phyloP scores from a whole-genome alignment of 2,888 invertebrate species.

The Odontocerum albicorne region DNA sequence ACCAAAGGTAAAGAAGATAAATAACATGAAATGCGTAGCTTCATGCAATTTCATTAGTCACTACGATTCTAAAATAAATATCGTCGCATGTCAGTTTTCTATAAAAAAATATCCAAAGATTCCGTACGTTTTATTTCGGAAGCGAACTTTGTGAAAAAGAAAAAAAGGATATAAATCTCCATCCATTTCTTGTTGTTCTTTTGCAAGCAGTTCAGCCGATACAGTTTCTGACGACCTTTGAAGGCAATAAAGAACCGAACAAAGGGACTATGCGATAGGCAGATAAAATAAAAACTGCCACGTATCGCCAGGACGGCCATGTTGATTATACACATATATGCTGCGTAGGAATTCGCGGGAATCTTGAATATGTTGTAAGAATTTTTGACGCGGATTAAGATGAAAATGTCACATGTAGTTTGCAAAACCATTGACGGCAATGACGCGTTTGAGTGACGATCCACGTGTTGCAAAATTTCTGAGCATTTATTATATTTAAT shows the following conservation, averaged over 20 bases:
- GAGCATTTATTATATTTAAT: no score
- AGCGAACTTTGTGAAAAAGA: no score
- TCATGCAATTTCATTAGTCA: no score
- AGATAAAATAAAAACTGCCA: conserved; percentile 1
- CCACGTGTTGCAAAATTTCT: no score
- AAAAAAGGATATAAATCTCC: no score
- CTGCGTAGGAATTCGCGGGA: conserved; percentile 22
- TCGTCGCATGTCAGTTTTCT: no score
- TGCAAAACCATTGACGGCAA: neutral
- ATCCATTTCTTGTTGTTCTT: no score
- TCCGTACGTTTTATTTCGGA: neutral
- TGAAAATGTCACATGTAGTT: conserved; percentile 14
- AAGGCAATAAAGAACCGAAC: conserved; percentile 30
- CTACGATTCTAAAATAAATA: no score
- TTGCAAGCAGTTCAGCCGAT: neutral
- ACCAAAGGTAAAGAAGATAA: no score
- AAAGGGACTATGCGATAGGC: conserved; percentile 2
- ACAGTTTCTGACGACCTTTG: conserved; percentile 13
- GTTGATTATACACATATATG: conserved; percentile 23
- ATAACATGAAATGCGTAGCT: no score
- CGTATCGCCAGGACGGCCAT: conserved; percentile 7
- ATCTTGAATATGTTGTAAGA: conserved; percentile 30
- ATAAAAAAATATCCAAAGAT: neutral
- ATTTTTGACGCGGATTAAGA: conserved; percentile 24
- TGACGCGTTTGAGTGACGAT: no score